Evolutionary conservation across 35 echinoderm and acorn worm genomes (phyloP), one percentile per base, ranked within the genome.

Genomic region (Acanthaster planci): DNA sequence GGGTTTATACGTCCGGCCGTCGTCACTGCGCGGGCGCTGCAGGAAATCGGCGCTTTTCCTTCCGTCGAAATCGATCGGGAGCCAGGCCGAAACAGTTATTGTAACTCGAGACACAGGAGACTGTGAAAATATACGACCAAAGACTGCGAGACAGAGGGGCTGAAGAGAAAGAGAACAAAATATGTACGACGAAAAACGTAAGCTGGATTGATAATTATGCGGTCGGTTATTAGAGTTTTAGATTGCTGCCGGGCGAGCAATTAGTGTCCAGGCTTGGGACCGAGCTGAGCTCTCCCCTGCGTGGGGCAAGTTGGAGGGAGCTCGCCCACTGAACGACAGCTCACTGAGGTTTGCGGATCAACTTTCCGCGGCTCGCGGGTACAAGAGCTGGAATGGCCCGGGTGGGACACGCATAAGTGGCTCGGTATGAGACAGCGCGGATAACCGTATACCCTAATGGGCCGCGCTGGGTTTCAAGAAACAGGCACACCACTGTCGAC

Each of bases 401-500:
- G 64, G 64, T 72, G 64, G 64, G 64, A 72, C 64, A 14, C 64
- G 34, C 64, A 72, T 72, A 72, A 72, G 64, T 72, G 64, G 64
- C 34, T 34, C 64, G 34, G 19, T 14, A 59, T 26, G 64, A 2
- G 30, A 10, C 9, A 72, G 64, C 64, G 7, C 30, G 34, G 23
- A 72, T 72, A 31, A 72, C 64, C 64, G 23, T 31, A 30, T 9
- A 26, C 64, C 26, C 5, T n/a, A n/a, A n/a, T 30, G 64, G 42
- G 42, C 42, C 42, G 42, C 12, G 42, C 4, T 12, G 42, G 42
- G 5, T 72, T 72, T 72, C 14, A 72, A 47, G 4, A 47, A 47
- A n/a, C n/a, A n/a, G 4, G 42, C 30, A 26, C 64, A 72, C 23
- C 64, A 34, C 64, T 72, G 64, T 34, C 64, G 18, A 72, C 64